Conservation (phyloP, 2,113 vertebrate species). For the Anhinga rufa region DNA sequence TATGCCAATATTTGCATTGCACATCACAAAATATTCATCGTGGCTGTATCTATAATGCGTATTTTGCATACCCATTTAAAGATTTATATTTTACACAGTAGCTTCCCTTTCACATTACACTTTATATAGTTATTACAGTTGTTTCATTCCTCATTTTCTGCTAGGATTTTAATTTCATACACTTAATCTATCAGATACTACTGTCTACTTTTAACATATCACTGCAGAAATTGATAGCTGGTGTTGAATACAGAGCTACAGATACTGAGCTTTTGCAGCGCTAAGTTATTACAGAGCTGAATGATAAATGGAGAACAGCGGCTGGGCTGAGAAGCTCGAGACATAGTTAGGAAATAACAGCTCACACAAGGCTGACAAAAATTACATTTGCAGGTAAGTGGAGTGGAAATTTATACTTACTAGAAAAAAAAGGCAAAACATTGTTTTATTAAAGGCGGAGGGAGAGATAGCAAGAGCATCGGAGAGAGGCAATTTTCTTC, state of each 20-base stretch:
- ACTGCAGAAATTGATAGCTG: background rate
- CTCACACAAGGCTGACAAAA: background rate
- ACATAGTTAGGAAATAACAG: background rate
- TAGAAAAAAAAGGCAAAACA: background rate
- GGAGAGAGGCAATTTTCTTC: background rate
- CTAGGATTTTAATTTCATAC: background rate
- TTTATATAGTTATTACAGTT: background rate
- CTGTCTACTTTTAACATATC: background rate
- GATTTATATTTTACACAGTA: background rate
- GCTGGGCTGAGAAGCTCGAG: background rate
- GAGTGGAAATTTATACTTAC: conserved; percentile 9
- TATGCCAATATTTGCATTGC: background rate
- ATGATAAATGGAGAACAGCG: background rate
- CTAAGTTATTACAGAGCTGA: background rate
- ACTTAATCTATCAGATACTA: background rate
- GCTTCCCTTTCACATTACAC: background rate
- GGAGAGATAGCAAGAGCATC: background rate
- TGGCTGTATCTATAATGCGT: background rate
- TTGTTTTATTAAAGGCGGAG: background rate
- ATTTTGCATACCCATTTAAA: background rate
- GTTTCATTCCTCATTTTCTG: background rate
- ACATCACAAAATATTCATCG: background rate
- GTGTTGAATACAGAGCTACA: background rate
- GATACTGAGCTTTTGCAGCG: background rate
- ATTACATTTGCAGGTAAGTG: conserved; percentile 17